Conservation (phyloP, 2,113 vertebrate genomes). For the Xiphorhynchus elegans region DNA sequence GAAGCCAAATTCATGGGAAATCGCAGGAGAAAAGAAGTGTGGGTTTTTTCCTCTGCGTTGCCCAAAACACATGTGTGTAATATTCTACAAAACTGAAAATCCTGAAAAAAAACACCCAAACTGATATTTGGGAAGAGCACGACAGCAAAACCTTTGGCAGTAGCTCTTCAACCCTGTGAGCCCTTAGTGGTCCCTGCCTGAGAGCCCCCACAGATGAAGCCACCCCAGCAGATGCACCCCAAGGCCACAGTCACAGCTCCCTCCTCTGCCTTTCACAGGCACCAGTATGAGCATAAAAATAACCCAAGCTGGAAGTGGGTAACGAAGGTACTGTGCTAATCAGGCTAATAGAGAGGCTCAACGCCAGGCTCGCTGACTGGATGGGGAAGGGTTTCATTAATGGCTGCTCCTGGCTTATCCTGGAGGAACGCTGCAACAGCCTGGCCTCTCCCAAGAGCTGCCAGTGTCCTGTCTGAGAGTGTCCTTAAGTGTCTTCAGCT, state of each 20-base stretch:
- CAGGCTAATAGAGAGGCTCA: neutral
- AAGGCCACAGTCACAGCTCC: neutral
- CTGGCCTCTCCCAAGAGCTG: neutral
- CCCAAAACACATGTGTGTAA: neutral
- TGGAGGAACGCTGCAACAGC: neutral
- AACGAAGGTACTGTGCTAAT: neutral
- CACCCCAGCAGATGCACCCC: neutral
- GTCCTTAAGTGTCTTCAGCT: constrained; percentile 21
- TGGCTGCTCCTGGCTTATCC: constrained; percentile 17
- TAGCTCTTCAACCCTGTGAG: neutral
- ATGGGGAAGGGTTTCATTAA: neutral
- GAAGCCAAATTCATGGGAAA: neutral
- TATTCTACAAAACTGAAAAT: neutral
- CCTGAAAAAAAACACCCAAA: neutral
- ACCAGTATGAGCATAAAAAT: neutral
- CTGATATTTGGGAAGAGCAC: neutral
- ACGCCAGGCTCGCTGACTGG: neutral
- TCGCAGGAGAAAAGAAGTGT: neutral
- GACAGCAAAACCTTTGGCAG: accelerated
- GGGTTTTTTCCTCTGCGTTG: neutral
- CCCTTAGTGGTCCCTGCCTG: accelerated
- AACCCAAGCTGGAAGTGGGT: neutral
- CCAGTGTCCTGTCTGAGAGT: neutral
- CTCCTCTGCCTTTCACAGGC: neutral
- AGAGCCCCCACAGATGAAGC: neutral